Evolutionary conservation across 2,797 vertebrate species (phyloP), one percentile per base, ranked within the genome.

Genomic region (Chelon auratus): DNA sequence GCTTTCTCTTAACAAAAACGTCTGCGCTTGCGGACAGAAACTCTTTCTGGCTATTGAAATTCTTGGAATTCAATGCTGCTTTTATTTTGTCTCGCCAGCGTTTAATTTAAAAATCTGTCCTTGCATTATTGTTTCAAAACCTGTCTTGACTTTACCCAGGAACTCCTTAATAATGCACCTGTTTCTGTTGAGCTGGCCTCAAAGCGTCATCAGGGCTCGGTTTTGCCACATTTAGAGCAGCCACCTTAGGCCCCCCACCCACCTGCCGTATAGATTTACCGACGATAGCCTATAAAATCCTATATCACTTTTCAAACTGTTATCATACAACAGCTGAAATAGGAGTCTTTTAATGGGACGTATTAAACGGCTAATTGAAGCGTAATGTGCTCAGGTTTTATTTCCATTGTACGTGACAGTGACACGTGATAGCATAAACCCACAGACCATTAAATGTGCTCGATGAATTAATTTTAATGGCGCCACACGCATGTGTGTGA

Each of bases 311-410:
- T 84, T 89, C 79, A 87, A 89, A 90, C 84, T 86, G 90, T 91
- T 92, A 89, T 90, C 84, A 78, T 86, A 87, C 80, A 84, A 68
- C 65, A 51, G 81, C 79, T 84, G 81, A 90, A 90, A 91, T 82
- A 77, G 83, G 77, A 86, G 79, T 85, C 76, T 75, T 87, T 91
- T 90, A 89, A 91, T 88, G 83, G 81, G 71, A 74, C 39, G 26
- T 84, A 91, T 92, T 92, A 91, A 89, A 91, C 14, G 87, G 81
- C 87, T 92, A 93, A 93, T 93, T 92, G 87, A 88, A 85, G 89
- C 85, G 80, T 90, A 92, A 92, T 90, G 87, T 87, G 78, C 79
- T 77, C 66, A 26, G 77, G 77, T 89, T 92, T 91, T 90, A 87
- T 87, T 85, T 78, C 85, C 77, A 61, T 87, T 90, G 84, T 86